A percentile compares a stretch with the other conserved stretches of the same genome.
These are phyloP conservation scores for Urocynchramus pylzowi DNA, from an alignment of 2,113 vertebrate genomes.

Conservation along the genomic window DNA sequence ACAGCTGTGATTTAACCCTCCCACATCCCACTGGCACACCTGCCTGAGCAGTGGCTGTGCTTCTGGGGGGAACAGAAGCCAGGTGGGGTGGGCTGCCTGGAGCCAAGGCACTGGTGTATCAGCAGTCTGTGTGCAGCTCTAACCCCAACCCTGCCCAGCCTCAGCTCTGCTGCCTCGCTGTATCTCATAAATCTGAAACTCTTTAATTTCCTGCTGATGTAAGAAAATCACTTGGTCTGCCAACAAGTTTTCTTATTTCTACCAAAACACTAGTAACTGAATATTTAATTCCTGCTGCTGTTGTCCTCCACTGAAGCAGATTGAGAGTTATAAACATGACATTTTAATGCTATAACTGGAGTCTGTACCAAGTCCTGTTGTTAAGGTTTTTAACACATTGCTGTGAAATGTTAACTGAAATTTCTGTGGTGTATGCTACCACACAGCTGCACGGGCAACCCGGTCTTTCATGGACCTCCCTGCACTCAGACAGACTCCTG, in stretches of 20 bases:
- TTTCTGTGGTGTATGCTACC: not conserved
- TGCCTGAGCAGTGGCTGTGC: not conserved
- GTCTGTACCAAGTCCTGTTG: not conserved
- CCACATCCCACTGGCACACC: rapidly evolving
- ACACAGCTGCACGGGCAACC: not conserved
- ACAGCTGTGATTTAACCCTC: rapidly evolving
- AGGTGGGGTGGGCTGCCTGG: not conserved
- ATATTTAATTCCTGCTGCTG: conserved; percentile 5
- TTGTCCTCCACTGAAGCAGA: not conserved
- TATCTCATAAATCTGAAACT: conserved; percentile 26
- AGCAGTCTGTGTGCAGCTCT: not conserved
- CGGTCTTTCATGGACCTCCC: not conserved
- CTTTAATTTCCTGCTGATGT: conserved; percentile 53
- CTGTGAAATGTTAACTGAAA: not conserved
- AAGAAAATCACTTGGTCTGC: conserved; percentile 33
- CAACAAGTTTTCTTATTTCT: conserved; percentile 24
- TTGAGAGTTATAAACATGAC: not conserved
- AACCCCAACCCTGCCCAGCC: not conserved
- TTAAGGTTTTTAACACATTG: not conserved
- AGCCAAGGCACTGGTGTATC: not conserved
- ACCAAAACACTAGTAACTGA: conserved; percentile 1
- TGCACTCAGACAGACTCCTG: not conserved
- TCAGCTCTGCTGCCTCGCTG: not conserved
- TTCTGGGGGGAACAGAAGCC: not conserved
- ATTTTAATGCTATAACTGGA: not conserved